phyloP scores from a whole-genome alignment of 2,113 vertebrate genomes.

The Plectropomus leopardus region DNA sequence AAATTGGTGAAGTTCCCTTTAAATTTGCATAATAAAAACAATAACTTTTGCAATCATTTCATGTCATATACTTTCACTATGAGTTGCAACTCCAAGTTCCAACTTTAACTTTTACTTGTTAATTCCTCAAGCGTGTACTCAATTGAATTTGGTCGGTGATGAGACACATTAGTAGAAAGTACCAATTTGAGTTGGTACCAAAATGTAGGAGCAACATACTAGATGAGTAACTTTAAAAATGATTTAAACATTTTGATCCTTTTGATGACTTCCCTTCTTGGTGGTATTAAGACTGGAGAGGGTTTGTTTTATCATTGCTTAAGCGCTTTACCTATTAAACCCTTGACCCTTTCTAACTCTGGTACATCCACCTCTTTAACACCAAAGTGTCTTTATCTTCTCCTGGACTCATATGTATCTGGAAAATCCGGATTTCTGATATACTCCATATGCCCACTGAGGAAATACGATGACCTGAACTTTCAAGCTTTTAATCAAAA shows the following conservation, averaged over 20 bases:
- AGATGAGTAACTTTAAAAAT: slow-evolving; percentile 22
- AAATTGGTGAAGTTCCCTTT: not conserved
- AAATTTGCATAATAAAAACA: not conserved
- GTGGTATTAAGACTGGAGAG: slow-evolving; percentile 43
- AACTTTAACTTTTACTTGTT: slow-evolving; percentile 16
- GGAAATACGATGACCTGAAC: slow-evolving; percentile 38
- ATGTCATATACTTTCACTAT: not conserved
- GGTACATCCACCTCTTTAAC: slow-evolving; percentile 48
- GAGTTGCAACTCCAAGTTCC: not conserved
- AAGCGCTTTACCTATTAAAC: slow-evolving; percentile 70
- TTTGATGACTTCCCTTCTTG: slow-evolving; percentile 43
- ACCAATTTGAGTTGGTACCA: not conserved
- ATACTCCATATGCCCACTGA: slow-evolving; percentile 9
- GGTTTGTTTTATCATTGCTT: slow-evolving; percentile 72
- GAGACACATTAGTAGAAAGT: not conserved
- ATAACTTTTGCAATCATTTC: not conserved
- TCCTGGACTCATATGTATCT: slow-evolving; percentile 36
- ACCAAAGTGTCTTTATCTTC: slow-evolving; percentile 58
- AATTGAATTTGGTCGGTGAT: not conserved
- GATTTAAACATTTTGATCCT: slow-evolving; percentile 35
- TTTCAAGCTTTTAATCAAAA: slow-evolving; percentile 54
- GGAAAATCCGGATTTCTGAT: slow-evolving; percentile 58
- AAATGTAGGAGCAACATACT: not conserved
- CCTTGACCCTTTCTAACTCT: slow-evolving; percentile 47
- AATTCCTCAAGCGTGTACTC: slow-evolving; percentile 14